A percentile compares a stretch with the other conserved stretches of the same genome.
These are phyloP conservation scores for Mustela lutreola DNA, from an alignment of 2,113 vertebrate genomes.

Conservation along the genomic window DNA sequence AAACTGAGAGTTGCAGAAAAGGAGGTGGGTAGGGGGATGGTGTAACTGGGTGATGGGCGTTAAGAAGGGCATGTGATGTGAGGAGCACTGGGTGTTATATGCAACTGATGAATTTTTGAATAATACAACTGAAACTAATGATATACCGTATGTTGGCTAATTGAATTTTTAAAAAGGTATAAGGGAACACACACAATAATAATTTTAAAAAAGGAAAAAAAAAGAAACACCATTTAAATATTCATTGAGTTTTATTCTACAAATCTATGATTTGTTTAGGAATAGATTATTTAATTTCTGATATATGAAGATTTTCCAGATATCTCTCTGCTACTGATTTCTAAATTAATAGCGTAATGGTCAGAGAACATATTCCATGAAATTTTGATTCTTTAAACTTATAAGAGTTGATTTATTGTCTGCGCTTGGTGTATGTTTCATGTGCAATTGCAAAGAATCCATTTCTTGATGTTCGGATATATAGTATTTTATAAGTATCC, in stretches of 20 bases:
- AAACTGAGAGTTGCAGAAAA: too few relatives aligned
- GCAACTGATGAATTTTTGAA: too few relatives aligned
- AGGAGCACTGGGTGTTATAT: too few relatives aligned
- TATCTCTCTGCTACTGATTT: neutral
- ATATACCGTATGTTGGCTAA: neutral
- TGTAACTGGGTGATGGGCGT: too few relatives aligned
- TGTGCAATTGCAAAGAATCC: neutral
- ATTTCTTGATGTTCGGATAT: neutral
- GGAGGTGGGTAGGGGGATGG: too few relatives aligned
- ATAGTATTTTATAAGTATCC: conserved; percentile 1
- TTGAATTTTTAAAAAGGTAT: neutral
- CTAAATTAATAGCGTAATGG: neutral
- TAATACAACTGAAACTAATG: neutral
- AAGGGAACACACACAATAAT: neutral
- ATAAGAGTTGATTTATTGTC: neutral
- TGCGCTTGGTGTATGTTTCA: neutral
- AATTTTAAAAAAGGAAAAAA: too few relatives aligned
- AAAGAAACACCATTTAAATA: neutral
- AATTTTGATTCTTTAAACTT: conserved; percentile 6
- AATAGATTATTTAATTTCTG: neutral
- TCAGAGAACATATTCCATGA: neutral
- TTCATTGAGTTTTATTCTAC: neutral
- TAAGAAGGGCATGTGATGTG: too few relatives aligned
- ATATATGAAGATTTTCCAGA: neutral
- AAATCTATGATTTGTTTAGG: neutral